A percentile compares a stretch with the other conserved stretches of the same genome.
Conservation (phyloP, 2,113 vertebrate species). For the Neopipo cinnamomea region DNA sequence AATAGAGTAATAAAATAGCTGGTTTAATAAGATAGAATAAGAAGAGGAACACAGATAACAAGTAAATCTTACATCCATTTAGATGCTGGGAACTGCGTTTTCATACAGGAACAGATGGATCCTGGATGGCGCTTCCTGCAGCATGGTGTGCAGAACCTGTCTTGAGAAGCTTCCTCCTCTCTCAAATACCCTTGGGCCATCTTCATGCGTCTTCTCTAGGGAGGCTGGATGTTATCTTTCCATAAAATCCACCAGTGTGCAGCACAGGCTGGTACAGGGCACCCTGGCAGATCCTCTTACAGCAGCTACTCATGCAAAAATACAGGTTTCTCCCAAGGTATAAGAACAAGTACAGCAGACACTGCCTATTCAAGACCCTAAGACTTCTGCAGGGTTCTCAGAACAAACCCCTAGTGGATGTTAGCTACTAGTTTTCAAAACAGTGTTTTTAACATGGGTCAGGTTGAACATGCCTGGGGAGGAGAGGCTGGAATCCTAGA, state of each 20-base stretch:
- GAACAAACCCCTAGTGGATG: neutral
- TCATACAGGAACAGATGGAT: neutral
- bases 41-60: neutral
- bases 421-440: neutral
- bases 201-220: neutral
- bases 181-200: neutral
- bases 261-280: neutral
- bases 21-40: neutral
- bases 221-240: neutral
- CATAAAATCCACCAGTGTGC: neutral
- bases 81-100: neutral
- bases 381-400: neutral
- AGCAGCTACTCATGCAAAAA: fast-evolving
- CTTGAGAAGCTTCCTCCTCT: neutral
- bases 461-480: neutral
- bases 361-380: neutral
- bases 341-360: neutral
- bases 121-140: neutral
- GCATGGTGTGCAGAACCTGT: fast-evolving
- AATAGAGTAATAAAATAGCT: neutral
- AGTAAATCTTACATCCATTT: fast-evolving
- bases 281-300: neutral
- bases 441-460: neutral
- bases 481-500: neutral
- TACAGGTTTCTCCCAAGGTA: neutral